Percentiles rank a stretch among this genome's conserved stretches.
These are phyloP conservation scores for Zaprionus nigranus DNA, from an alignment of 1,140 invertebrate genomes.

Conservation along the genomic window DNA sequence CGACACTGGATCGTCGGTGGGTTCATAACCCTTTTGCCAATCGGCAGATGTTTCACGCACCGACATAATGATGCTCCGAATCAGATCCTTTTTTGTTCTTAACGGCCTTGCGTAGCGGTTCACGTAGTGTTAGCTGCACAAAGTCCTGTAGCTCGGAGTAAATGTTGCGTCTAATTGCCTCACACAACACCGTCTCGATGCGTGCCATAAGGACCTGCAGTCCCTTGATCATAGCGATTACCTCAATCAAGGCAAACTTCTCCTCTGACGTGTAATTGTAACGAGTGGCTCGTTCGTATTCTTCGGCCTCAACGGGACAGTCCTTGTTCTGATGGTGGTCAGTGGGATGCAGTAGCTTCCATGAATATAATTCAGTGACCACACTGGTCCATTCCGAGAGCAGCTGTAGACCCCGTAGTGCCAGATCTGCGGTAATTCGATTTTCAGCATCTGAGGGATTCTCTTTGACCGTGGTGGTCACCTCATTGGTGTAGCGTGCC, in stretches of 20 bases:
- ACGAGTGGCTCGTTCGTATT: conserved; percentile 98
- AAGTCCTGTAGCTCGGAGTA: conserved; percentile 99
- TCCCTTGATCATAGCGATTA: conserved; percentile 99
- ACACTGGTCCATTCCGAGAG: conserved; percentile 98
- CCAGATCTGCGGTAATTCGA: conserved; percentile 95
- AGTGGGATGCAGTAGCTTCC: conserved; percentile 99
- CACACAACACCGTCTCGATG: conserved; percentile 99
- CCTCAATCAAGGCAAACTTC: conserved; percentile 99
- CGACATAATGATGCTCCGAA: conserved; percentile 96
- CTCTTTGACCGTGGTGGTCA: conserved; percentile 97
- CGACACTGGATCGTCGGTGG: conserved; percentile 96
- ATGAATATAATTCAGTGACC: conserved; percentile 98
- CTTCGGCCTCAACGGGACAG: conserved; percentile 98
- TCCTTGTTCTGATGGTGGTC: conserved; percentile 98
- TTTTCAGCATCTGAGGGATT: conserved; percentile 97
- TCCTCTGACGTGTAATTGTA: conserved; percentile 99
- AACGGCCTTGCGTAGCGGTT: conserved; percentile 97
- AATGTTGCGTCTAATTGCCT: conserved; percentile 97
- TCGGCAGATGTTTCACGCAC: conserved; percentile 98
- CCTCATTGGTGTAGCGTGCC: conserved; percentile 97
- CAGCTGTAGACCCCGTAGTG: conserved; percentile 95
- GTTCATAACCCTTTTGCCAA: conserved; percentile 96
- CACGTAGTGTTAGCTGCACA: conserved; percentile 95
- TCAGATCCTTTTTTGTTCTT: conserved; percentile 99
- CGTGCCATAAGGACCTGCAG: conserved; percentile 98